Percentiles rank a stretch among this genome's conserved stretches.
Evolutionary conservation across 2,888 invertebrate genomes (phyloP).

Genomic region (Eubasilissa splendida): DNA sequence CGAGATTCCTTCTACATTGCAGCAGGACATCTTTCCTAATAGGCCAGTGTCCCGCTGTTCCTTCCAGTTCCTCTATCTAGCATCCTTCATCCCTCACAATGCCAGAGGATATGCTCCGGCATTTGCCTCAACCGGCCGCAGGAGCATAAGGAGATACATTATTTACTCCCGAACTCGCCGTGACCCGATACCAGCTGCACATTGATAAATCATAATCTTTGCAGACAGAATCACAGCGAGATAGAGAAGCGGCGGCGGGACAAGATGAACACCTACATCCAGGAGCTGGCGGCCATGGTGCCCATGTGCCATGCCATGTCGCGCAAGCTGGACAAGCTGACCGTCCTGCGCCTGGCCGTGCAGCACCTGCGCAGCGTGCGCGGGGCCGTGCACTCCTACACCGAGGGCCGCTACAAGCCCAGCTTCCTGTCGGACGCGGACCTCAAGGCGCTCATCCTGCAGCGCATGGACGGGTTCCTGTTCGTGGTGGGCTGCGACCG

Average conservation of each 20-base stretch:
- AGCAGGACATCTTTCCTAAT: no score
- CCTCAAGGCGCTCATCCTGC: constrained; percentile 86
- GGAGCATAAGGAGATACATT: no score
- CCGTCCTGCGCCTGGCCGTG: constrained; percentile 92
- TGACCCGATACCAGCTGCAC: no score
- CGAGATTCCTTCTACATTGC: no score
- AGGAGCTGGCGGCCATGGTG: constrained; percentile 90
- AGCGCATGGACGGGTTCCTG: constrained; percentile 92
- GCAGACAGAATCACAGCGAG: constrained; percentile 96
- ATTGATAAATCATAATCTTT: no score
- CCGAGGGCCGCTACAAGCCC: constrained; percentile 83
- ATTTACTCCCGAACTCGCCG: no score
- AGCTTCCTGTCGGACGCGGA: constrained; percentile 90
- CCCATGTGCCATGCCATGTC: constrained; percentile 97
- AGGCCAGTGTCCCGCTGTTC: no score
- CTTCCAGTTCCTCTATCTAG: no score
- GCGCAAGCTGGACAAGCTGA: constrained; percentile 93
- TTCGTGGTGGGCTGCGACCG: constrained; percentile 95
- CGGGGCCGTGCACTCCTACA: constrained; percentile 81
- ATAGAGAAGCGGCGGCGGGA: constrained; percentile 95
- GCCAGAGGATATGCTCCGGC: no score
- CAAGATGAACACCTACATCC: constrained; percentile 97
- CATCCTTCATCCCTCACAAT: no score
- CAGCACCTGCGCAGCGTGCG: constrained; percentile 89
- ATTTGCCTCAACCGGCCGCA: no score